Conservation (phyloP, 2,797 vertebrate species). For the Acanthurus leucopareius region DNA sequence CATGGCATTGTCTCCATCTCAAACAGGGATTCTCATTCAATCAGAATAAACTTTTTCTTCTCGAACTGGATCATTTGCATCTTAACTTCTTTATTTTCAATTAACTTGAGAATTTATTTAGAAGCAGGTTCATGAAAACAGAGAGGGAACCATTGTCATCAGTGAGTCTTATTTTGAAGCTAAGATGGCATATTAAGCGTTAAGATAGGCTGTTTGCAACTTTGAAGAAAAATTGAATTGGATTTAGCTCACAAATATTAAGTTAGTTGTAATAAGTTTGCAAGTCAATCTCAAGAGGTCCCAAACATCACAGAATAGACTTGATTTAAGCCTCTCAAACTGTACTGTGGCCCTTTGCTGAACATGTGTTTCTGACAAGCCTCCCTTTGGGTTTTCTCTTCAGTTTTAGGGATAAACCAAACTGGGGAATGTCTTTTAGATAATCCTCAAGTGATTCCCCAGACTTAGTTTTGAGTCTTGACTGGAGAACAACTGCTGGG, state of each 20-base stretch:
- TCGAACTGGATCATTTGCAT: no score
- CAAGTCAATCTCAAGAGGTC: background rate
- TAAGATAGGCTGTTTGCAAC: no score
- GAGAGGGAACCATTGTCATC: no score
- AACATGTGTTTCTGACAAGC: conserved; percentile 14
- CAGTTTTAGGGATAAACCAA: conserved; percentile 2
- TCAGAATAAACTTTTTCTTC: no score
- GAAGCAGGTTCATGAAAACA: no score
- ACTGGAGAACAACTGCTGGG: conserved; percentile 8
- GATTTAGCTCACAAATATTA: background rate
- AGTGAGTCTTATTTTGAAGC: no score
- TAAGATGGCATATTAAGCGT: no score
- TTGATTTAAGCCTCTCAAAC: background rate
- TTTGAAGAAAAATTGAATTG: background rate
- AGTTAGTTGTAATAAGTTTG: background rate
- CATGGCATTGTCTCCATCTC: no score
- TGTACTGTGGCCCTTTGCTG: background rate
- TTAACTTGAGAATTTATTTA: no score
- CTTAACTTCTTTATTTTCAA: no score
- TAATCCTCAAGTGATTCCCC: conserved; percentile 38
- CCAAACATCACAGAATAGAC: background rate
- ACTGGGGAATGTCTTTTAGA: background rate
- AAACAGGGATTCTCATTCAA: no score
- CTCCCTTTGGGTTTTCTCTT: conserved; percentile 11
- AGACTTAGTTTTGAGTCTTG: conserved; percentile 32